These are phyloP conservation scores for Lytechinus pictus DNA, from an alignment of 35 echinoderm and acorn worm species.

Conservation along the genomic window DNA sequence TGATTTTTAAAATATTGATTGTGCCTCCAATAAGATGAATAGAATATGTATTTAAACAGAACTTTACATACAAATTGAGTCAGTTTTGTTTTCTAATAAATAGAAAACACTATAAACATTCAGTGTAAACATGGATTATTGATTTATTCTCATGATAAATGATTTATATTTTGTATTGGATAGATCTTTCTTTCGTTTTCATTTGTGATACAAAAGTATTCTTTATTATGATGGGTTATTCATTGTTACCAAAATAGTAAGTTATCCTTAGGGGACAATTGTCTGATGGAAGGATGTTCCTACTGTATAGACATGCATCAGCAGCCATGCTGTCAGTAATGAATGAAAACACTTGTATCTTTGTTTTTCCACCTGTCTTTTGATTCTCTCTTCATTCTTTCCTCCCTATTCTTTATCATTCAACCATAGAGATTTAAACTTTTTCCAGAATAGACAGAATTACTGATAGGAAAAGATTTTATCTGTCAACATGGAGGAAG, in stretches of 20 bases:
- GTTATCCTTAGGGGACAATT: neutral
- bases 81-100: no score
- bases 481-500: neutral
- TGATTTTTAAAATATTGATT: no score
- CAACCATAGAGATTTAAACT: neutral
- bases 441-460: neutral
- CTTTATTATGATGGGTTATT: no score
- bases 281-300: neutral
- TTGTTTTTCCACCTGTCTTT: slow-evolving; percentile 18
- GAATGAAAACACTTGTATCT: neutral
- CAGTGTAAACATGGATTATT: no score
- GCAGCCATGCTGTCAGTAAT: neutral
- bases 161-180: no score
- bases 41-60: no score
- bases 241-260: neutral
- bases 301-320: neutral
- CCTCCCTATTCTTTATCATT: neutral
- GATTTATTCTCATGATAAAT: no score
- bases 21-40: no score
- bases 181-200: no score
- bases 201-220: no score
- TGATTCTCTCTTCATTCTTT: neutral
- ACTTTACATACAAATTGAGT: no score
- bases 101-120: no score
- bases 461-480: neutral